Evolutionary conservation across 2,797 vertebrate genomes (phyloP).

Genomic region (Rhincodon typus): DNA sequence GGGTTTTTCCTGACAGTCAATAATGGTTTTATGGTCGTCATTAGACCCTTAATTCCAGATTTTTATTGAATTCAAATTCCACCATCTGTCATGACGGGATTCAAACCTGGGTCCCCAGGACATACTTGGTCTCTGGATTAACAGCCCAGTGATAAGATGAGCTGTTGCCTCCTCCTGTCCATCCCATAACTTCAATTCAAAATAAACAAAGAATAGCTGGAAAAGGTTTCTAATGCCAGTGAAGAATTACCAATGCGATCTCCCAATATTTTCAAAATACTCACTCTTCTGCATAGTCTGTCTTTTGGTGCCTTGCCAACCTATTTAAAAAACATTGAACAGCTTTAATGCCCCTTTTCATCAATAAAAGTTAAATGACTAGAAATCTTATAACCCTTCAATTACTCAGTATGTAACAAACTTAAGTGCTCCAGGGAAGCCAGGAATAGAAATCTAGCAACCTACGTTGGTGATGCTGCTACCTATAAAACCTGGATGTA

Average conservation of each 20-base stretch:
- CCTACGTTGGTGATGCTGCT: neutral
- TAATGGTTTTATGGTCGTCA: no score
- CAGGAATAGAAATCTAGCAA: neutral
- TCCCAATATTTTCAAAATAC: conserved; percentile 44
- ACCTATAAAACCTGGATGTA: neutral
- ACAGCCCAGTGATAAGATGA: no score
- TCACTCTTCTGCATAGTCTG: conserved; percentile 83
- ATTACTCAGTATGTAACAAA: neutral
- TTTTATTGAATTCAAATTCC: no score
- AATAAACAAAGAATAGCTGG: neutral
- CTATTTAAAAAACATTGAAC: conserved; percentile 51
- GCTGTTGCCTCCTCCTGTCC: neutral
- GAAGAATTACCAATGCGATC: neutral
- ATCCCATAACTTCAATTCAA: neutral
- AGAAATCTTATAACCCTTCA: neutral
- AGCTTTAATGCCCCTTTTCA: neutral
- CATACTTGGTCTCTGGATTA: no score
- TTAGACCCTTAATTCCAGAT: no score
- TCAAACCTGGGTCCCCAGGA: no score
- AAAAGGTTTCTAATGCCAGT: neutral
- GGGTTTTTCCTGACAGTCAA: no score
- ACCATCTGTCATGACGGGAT: no score
- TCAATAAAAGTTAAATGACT: neutral
- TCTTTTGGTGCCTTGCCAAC: conserved; percentile 97
- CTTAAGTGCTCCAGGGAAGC: neutral